Base-by-base conservation (phyloP, 2,113 vertebrate species). In the Sander lucioperca region DNA sequence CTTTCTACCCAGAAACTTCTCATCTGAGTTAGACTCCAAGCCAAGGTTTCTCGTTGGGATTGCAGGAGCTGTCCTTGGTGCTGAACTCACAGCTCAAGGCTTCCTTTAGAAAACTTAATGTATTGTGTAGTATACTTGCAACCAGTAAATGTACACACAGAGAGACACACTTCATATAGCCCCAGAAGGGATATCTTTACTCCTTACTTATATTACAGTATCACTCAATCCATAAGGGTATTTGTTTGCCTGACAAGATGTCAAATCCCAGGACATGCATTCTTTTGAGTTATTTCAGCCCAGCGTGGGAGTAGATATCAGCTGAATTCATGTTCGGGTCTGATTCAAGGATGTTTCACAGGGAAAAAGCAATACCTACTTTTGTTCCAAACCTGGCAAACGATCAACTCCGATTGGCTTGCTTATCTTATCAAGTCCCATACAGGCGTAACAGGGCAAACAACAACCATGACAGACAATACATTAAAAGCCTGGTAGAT, bases 11-110 rank as follows among this genome's bases (percentile, higher is more conserved):
- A 6, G 14, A 21, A 21, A 69, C 0, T 0, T 47, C 13, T 23
- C 14, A 18, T 69, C 8, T 48, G 10, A 12, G 14, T 50, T 56
- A 2, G 2, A 65, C 7, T 15, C 62, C 0, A 15, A 61, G 62
- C 27, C 61, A 21, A 2, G 39, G 43, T 50, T 80, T 50, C n/a
- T n/a, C n/a, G n/a, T n/a, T 21, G 47, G 16, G 48, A 16, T 25
- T 25, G 9, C 21, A 9, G 76, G 77, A 85, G 77, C 82, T 83
- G 77, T 77, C 74, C 82, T 0, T 77, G 74, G 76, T 83, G 70
- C 74, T 87, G 82, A 84, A 63, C 13, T 58, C 19, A 16, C 39
- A 25, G 11, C n/a, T 58, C 12, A n/a, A 27, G 6, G 3, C 71
- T 12, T 7, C 72, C 25, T 74, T 23, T 10, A 47, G 19, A 66